These are phyloP conservation scores for Ramphastos sulfuratus DNA, from an alignment of 2,113 vertebrate genomes.

Conservation along the genomic window DNA sequence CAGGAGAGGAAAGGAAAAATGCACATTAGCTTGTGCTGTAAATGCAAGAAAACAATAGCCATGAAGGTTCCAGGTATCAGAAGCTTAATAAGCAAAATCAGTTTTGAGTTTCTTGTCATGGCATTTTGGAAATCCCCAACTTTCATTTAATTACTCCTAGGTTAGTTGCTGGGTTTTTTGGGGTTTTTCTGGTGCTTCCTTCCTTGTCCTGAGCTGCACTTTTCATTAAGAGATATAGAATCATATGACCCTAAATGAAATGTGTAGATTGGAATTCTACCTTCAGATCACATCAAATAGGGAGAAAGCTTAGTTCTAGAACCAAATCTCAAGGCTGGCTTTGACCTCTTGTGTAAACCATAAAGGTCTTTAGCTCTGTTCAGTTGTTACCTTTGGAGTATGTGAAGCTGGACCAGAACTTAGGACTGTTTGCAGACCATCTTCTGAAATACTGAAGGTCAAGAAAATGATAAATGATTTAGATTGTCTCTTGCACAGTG, in stretches of 20 bases:
- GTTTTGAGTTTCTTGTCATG: background rate
- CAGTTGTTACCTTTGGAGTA: background rate
- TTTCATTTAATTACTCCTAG: background rate
- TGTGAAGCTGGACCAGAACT: background rate
- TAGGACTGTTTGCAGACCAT: background rate
- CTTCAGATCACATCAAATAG: background rate
- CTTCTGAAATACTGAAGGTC: background rate
- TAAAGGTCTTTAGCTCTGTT: background rate
- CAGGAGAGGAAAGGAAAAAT: background rate
- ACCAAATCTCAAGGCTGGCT: background rate
- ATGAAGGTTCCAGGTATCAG: background rate
- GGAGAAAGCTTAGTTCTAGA: background rate
- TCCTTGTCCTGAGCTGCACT: background rate
- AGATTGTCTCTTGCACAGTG: background rate
- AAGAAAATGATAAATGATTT: background rate
- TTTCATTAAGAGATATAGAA: background rate
- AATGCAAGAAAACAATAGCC: background rate
- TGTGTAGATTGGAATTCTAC: background rate
- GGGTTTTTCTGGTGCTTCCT: background rate
- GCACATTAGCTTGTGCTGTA: accelerated
- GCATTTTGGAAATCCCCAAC: background rate
- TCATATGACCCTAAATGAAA: background rate
- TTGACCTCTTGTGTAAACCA: background rate
- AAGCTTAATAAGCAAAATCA: background rate
- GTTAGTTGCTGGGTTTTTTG: background rate